Percentiles rank a stretch among this genome's conserved stretches.
These are phyloP conservation scores for Lepilemur ruficaudatus DNA, from an alignment of 2,797 vertebrate genomes.

Conservation along the genomic window DNA sequence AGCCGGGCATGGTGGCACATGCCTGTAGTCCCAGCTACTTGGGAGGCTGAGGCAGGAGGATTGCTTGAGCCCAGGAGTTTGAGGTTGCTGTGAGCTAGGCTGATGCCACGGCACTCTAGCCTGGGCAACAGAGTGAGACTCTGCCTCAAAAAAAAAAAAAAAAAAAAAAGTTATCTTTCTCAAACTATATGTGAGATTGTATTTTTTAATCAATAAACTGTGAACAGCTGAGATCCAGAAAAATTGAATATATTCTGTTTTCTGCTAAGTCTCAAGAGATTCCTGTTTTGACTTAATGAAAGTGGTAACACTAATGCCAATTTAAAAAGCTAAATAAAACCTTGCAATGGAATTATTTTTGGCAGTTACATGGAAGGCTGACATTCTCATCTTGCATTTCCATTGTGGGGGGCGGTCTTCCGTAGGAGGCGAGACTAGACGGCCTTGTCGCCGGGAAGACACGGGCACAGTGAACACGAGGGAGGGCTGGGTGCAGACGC, in stretches of 20 bases:
- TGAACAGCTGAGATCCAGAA: background rate
- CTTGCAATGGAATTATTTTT: background rate
- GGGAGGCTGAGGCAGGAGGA: too few relatives aligned
- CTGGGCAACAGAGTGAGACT: too few relatives aligned
- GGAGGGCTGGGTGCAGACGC: too few relatives aligned
- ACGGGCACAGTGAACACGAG: background rate
- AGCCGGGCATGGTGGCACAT: too few relatives aligned
- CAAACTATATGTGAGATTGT: background rate
- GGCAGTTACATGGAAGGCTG: background rate
- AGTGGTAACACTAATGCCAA: background rate
- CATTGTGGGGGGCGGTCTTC: background rate
- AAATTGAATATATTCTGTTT: background rate
- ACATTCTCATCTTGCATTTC: background rate
- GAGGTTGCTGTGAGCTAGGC: too few relatives aligned
- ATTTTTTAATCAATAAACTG: background rate
- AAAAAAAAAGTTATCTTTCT: background rate
- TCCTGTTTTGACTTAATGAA: background rate
- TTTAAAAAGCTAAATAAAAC: background rate
- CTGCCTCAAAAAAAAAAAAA: too few relatives aligned
- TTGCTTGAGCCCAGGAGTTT: too few relatives aligned
- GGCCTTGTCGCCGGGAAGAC: background rate
- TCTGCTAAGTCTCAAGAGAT: background rate
- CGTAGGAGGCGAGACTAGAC: background rate
- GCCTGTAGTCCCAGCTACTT: too few relatives aligned
- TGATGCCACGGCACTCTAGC: too few relatives aligned